A percentile compares a stretch with the other conserved stretches of the same genome.
phyloP scores from a whole-genome alignment of 2,113 vertebrate genomes.

The Falco punctatus region DNA sequence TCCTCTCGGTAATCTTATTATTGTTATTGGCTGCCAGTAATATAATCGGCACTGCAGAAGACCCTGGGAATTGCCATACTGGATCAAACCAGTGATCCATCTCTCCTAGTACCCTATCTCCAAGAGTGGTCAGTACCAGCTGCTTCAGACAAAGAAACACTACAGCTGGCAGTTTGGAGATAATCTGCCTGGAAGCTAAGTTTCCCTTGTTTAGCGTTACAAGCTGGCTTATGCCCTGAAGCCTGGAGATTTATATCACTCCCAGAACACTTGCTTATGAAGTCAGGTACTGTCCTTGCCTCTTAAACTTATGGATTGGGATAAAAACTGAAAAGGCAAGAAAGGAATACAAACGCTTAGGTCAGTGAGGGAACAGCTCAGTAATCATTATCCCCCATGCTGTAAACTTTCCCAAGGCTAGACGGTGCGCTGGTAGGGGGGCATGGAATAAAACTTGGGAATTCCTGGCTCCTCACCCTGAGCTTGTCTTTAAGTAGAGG shows the following conservation, averaged over 20 bases:
- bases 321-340: background rate
- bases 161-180: conserved; percentile 51
- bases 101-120: conserved; percentile 28
- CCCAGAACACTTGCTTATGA: background rate
- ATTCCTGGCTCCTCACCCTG: background rate
- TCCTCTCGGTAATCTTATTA: conserved; percentile 55
- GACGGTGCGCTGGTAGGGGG: background rate
- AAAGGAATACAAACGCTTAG: background rate
- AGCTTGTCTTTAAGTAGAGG: background rate
- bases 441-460: background rate
- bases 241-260: conserved; percentile 2
- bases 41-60: conserved; percentile 44
- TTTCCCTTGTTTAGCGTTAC: conserved; percentile 21
- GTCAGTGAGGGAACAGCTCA: background rate
- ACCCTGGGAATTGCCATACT: conserved; percentile 61
- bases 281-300: conserved; percentile 9
- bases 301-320: background rate
- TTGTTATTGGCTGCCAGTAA: conserved; percentile 47
- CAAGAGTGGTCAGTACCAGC: conserved; percentile 60
- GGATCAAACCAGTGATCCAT: conserved; percentile 59
- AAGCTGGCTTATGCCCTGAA: background rate
- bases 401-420: background rate
- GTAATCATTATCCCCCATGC: background rate
- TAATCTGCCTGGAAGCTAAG: conserved; percentile 46
- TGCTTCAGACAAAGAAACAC: conserved; percentile 56